These are phyloP conservation scores for Gila robusta DNA, from an alignment of 2,797 vertebrate genomes.

Conservation along the genomic window DNA sequence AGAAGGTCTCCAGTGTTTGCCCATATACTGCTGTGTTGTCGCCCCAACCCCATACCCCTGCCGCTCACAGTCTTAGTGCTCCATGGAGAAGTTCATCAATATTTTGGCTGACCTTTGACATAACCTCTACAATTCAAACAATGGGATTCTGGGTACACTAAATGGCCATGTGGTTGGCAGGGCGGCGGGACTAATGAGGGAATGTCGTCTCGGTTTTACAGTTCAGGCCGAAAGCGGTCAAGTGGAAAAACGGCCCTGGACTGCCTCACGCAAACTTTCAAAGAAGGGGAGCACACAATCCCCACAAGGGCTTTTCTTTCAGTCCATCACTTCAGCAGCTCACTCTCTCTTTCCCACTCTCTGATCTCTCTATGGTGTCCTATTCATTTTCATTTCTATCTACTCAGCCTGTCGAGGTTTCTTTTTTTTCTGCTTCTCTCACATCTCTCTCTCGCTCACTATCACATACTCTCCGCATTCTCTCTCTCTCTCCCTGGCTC, in stretches of 20 bases:
- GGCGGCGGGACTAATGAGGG: slow-evolving; percentile 98
- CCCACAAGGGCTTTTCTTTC: slow-evolving; percentile 56
- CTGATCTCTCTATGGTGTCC: slow-evolving; percentile 52
- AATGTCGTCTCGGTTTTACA: slow-evolving; percentile 97
- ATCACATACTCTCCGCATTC: slow-evolving; percentile 18
- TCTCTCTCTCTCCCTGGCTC: slow-evolving; percentile 8
- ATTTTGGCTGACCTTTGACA: slow-evolving; percentile 97
- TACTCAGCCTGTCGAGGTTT: slow-evolving; percentile 33
- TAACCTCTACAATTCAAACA: slow-evolving; percentile 89
- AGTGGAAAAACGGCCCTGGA: slow-evolving; percentile 90
- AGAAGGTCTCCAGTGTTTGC: slow-evolving; percentile 63
- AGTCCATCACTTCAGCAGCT: slow-evolving; percentile 50
- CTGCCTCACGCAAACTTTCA: slow-evolving; percentile 87
- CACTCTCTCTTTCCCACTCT: slow-evolving; percentile 37
- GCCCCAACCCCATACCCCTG: slow-evolving; percentile 58
- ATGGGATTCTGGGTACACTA: slow-evolving; percentile 94
- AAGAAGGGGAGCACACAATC: slow-evolving; percentile 74
- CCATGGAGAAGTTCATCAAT: slow-evolving; percentile 87
- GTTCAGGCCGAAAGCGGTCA: slow-evolving; percentile 88
- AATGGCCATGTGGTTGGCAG: slow-evolving; percentile 90
- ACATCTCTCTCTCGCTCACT: background rate
- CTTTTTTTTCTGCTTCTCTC: slow-evolving; percentile 34
- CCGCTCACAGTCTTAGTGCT: slow-evolving; percentile 76
- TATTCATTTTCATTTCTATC: slow-evolving; percentile 55
- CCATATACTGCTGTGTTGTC: slow-evolving; percentile 75